Evolutionary conservation across 1,140 invertebrate species (phyloP).

Genomic region (Drosophila yakuba): DNA sequence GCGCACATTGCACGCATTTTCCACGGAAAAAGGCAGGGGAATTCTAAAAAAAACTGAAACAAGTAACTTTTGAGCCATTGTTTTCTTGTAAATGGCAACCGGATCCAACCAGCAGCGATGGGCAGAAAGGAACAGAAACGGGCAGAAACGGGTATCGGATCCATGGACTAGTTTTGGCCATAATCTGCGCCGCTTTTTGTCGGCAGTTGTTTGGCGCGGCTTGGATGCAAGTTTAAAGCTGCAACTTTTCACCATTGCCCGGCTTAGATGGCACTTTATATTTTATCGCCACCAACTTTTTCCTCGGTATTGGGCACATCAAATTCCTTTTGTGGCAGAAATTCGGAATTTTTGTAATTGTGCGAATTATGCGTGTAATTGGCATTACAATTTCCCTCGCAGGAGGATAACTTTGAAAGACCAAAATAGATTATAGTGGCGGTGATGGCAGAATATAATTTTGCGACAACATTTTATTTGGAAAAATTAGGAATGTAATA

Average conservation of each 20-base stretch:
- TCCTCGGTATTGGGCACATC: constrained; percentile 39
- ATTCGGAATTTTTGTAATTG: constrained; percentile 55
- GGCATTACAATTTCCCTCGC: constrained; percentile 56
- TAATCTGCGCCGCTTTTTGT: constrained; percentile 41
- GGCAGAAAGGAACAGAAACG: not conserved
- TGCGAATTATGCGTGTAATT: constrained; percentile 77
- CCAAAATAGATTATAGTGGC: constrained; percentile 10
- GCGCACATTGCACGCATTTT: constrained; percentile 69
- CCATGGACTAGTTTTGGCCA: constrained; percentile 23
- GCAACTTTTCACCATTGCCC: constrained; percentile 50
- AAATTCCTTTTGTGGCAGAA: constrained; percentile 20
- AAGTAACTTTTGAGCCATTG: constrained; percentile 66
- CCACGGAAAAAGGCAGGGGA: constrained; percentile 24
- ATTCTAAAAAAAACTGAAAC: constrained; percentile 18
- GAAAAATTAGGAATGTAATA: too few relatives aligned
- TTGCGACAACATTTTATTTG: too few relatives aligned
- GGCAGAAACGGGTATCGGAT: too few relatives aligned
- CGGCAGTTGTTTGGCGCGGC: constrained; percentile 62
- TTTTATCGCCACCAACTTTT: constrained; percentile 25
- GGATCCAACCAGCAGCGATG: constrained; percentile 20
- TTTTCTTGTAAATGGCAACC: constrained; percentile 77
- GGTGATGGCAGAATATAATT: too few relatives aligned
- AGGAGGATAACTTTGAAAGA: constrained; percentile 17
- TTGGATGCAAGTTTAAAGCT: constrained; percentile 63
- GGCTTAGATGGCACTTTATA: constrained; percentile 29